Percentiles rank a stretch among this genome's conserved stretches.
phyloP scores from a whole-genome alignment of 1,140 invertebrate genomes.

The Panulirus ornatus region DNA sequence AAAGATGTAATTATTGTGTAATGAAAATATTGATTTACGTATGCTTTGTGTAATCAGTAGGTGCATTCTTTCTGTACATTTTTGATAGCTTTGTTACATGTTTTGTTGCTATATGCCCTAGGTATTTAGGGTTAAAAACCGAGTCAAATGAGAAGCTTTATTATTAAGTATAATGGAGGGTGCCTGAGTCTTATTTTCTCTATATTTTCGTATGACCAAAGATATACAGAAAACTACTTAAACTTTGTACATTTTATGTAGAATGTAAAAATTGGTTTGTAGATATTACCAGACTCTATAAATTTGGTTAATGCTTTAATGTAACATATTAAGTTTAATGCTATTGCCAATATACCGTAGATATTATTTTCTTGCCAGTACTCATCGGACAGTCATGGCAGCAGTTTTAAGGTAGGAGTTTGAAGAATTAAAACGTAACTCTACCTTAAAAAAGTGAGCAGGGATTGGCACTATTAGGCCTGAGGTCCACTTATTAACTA shows the following conservation, averaged over 20 bases:
- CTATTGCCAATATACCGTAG: slow-evolving; percentile 48
- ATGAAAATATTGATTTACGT: slow-evolving; percentile 44
- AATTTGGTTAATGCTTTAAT: slow-evolving; percentile 70
- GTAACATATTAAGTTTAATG: slow-evolving; percentile 63
- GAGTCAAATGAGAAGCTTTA: slow-evolving; percentile 48
- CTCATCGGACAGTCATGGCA: slow-evolving; percentile 61
- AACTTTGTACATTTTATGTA: slow-evolving; percentile 71
- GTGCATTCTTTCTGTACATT: slow-evolving; percentile 69
- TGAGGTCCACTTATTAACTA: background rate
- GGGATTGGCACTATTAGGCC: slow-evolving; percentile 26
- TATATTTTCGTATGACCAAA: slow-evolving; percentile 71
- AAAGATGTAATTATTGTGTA: slow-evolving; percentile 62
- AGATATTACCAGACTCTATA: slow-evolving; percentile 55
- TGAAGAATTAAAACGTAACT: background rate
- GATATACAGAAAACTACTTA: slow-evolving; percentile 52
- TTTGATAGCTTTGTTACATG: slow-evolving; percentile 69
- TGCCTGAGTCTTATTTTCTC: slow-evolving; percentile 67
- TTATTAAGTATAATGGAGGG: slow-evolving; percentile 66
- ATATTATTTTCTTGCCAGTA: slow-evolving; percentile 48
- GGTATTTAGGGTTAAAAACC: slow-evolving; percentile 53
- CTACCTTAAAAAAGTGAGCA: slow-evolving; percentile 28
- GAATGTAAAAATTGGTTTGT: slow-evolving; percentile 67
- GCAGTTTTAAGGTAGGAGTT: slow-evolving; percentile 11
- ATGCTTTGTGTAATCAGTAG: slow-evolving; percentile 57
- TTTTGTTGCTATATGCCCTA: slow-evolving; percentile 58